These are phyloP conservation scores for Caenorhabditis panamensis DNA, from an alignment of 2,888 invertebrate genomes.

Conservation along the genomic window DNA sequence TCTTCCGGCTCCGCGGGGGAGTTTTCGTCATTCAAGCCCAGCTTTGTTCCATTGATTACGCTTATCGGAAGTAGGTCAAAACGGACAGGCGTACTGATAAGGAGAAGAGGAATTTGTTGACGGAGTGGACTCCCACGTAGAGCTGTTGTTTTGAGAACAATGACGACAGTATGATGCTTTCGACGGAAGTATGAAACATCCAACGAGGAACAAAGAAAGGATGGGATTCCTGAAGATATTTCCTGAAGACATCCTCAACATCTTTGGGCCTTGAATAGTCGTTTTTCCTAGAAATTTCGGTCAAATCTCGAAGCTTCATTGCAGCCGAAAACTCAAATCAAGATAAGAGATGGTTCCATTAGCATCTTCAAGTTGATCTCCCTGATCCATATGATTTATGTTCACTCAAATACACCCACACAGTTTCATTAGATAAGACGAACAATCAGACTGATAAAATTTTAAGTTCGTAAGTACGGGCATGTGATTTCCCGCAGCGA, in stretches of 20 bases:
- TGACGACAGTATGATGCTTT: conserved; percentile 1
- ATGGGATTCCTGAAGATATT: too few species aligned
- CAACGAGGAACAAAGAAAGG: too few species aligned
- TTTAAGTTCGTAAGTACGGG: neutral
- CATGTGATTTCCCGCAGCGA: neutral
- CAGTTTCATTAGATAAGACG: neutral
- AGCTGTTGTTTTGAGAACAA: neutral
- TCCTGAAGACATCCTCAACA: too few species aligned
- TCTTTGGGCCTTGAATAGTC: too few species aligned
- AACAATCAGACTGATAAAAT: conserved; percentile 9
- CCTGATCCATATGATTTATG: conserved; percentile 8
- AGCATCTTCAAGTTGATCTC: neutral
- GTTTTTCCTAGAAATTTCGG: too few species aligned
- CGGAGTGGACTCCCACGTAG: conserved; percentile 40
- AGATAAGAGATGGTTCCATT: neutral
- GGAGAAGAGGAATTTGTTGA: conserved; percentile 40
- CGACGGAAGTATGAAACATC: neutral
- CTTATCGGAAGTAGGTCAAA: conserved; percentile 29
- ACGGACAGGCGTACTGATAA: conserved; percentile 17
- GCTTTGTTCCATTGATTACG: conserved; percentile 30
- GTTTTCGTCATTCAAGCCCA: conserved; percentile 34
- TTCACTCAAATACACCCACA: neutral
- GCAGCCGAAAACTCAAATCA: too few species aligned
- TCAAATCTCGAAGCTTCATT: too few species aligned
- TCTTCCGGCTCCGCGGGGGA: conserved; percentile 26